These are phyloP conservation scores for Cynodonichthys magdalenae DNA, from an alignment of 2,797 vertebrate genomes.

Conservation along the genomic window DNA sequence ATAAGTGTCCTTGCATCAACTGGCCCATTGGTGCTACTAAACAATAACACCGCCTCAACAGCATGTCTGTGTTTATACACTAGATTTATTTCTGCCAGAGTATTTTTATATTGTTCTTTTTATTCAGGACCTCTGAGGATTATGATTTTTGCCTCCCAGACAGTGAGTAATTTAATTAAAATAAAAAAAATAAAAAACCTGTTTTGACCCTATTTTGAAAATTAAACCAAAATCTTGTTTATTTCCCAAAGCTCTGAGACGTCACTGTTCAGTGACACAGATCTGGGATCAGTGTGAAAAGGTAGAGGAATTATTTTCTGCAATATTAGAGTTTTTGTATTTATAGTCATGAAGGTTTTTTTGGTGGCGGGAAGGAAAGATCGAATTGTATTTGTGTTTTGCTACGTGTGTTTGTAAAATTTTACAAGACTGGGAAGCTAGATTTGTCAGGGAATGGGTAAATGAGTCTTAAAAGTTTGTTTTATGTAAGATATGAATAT, in stretches of 20 bases:
- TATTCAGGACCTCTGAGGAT: slow-evolving; percentile 40
- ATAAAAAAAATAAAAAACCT: slow-evolving; percentile 4
- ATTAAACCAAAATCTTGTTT: slow-evolving; percentile 48
- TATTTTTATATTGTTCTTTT: slow-evolving; percentile 78
- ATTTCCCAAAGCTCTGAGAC: slow-evolving; percentile 15
- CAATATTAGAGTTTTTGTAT: slow-evolving; percentile 43
- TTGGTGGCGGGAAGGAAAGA: slow-evolving; percentile 31
- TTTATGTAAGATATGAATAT: slow-evolving; percentile 75
- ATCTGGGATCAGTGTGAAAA: slow-evolving; percentile 14
- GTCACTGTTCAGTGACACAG: neutral
- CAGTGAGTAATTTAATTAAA: slow-evolving; percentile 18
- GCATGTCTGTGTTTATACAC: slow-evolving; percentile 62
- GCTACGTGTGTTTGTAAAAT: slow-evolving; percentile 39
- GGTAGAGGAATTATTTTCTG: slow-evolving; percentile 8
- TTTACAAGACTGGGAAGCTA: slow-evolving; percentile 41
- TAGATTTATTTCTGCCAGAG: slow-evolving; percentile 64
- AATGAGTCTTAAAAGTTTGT: slow-evolving; percentile 63
- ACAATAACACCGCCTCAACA: slow-evolving; percentile 38
- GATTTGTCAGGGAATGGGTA: slow-evolving; percentile 58
- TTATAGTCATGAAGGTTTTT: slow-evolving; percentile 50
- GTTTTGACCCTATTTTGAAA: slow-evolving; percentile 20
- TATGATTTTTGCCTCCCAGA: slow-evolving; percentile 41
- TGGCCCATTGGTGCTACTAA: slow-evolving; percentile 63
- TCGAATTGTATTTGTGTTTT: slow-evolving; percentile 37
- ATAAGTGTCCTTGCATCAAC: slow-evolving; percentile 78